These are phyloP conservation scores for Pimephales promelas DNA, from an alignment of 2,113 vertebrate genomes.

Conservation along the genomic window DNA sequence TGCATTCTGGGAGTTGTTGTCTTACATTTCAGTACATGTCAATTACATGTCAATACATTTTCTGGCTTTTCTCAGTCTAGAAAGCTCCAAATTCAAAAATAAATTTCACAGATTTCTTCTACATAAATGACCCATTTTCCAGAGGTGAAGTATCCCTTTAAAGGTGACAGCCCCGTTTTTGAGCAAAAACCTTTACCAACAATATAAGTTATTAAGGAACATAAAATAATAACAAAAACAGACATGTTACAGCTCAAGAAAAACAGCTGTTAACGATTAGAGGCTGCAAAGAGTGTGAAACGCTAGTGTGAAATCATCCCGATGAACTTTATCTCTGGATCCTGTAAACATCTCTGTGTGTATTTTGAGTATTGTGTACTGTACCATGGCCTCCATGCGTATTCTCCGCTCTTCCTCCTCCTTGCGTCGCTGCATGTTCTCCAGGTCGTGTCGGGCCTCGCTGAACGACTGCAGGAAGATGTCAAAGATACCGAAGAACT, in stretches of 20 bases:
- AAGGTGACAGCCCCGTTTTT: too few relatives aligned
- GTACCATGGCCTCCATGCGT: constrained; percentile 95
- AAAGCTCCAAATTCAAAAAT: too few relatives aligned
- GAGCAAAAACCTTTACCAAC: too few relatives aligned
- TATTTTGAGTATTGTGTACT: constrained; percentile 22
- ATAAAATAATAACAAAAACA: background rate
- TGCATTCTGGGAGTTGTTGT: too few relatives aligned
- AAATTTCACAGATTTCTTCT: too few relatives aligned
- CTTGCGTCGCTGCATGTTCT: constrained; percentile 92
- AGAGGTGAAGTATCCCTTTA: too few relatives aligned
- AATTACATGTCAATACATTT: too few relatives aligned
- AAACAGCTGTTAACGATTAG: background rate
- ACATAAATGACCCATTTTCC: too few relatives aligned
- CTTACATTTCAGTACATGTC: too few relatives aligned
- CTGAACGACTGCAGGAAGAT: constrained; percentile 92
- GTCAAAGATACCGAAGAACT: constrained; percentile 98
- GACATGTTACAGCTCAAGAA: background rate
- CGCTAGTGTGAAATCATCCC: background rate
- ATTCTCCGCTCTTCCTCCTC: constrained; percentile 93
- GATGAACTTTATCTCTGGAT: background rate
- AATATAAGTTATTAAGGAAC: too few relatives aligned
- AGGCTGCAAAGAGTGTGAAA: background rate
- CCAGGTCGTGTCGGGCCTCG: constrained; percentile 92
- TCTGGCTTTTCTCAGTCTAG: too few relatives aligned
- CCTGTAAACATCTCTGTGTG: background rate